Conservation (phyloP, 1,140 invertebrate genomes). For the Phthorimaea operculella region DNA sequence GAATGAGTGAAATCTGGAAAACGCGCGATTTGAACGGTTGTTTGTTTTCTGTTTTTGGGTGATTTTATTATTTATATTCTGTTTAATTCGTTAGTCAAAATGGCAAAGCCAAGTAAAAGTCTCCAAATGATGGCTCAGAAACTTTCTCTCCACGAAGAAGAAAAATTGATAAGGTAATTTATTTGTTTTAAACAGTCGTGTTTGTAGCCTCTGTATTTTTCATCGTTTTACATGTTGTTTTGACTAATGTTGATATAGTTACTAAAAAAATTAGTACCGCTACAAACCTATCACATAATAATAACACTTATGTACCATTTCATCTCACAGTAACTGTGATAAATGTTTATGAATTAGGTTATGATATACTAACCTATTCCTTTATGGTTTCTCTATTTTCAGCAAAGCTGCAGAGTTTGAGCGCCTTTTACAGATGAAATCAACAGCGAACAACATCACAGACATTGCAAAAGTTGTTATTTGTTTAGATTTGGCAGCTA, state of each 20-base stretch:
- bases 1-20: not conserved
- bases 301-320: no score
- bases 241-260: no score
- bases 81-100: no score
- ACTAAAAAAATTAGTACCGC: no score
- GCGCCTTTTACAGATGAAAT: conserved; percentile 45
- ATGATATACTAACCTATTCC: not conserved
- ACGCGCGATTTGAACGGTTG: not conserved
- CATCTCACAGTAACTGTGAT: no score
- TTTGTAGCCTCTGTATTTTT: no score
- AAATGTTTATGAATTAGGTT: not conserved
- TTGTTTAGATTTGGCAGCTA: conserved; percentile 47
- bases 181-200: not conserved
- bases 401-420: conserved; percentile 58
- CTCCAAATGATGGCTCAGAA: conserved; percentile 43
- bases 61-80: not conserved
- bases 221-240: no score
- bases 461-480: conserved; percentile 54
- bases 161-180: conserved; percentile 48
- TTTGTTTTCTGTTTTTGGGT: not conserved
- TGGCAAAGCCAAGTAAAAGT: conserved; percentile 40
- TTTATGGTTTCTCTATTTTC: not conserved
- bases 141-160: conserved; percentile 42
- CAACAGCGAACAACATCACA: conserved; percentile 38
- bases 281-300: no score